These are phyloP conservation scores for Zosterops japonicus DNA, from an alignment of 2,113 vertebrate species.

Conservation along the genomic window DNA sequence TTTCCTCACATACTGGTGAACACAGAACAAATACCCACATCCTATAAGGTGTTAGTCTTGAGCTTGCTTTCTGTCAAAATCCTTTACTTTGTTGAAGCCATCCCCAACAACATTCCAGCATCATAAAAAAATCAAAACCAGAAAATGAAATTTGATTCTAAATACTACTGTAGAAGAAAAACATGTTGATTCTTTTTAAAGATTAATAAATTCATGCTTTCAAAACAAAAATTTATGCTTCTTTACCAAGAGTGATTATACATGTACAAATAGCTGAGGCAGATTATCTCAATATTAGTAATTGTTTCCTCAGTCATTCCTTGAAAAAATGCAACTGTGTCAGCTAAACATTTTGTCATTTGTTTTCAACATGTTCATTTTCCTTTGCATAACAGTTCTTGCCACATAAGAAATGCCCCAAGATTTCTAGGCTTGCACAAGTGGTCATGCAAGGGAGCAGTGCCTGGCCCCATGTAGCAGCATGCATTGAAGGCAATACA, in stretches of 20 bases:
- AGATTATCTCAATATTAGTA: conserved; percentile 2
- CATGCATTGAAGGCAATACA: not conserved
- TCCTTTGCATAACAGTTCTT: conserved; percentile 40
- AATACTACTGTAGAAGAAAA: not conserved
- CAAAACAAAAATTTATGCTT: not conserved
- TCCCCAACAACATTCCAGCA: not conserved
- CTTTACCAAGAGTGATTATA: not conserved
- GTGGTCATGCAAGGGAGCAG: conserved; percentile 10
- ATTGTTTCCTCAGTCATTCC: conserved; percentile 36
- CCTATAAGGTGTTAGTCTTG: not conserved
- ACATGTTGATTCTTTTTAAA: not conserved
- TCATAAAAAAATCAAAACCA: not conserved
- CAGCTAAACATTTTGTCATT: conserved; percentile 60
- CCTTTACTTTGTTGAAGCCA: not conserved
- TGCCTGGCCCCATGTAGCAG: not conserved
- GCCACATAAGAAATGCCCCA: conserved; percentile 36
- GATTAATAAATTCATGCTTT: not conserved
- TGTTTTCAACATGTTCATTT: conserved; percentile 34
- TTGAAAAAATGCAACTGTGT: conserved; percentile 31
- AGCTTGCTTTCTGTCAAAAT: not conserved
- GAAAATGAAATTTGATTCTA: not conserved
- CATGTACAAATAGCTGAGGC: not conserved
- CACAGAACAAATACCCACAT: not conserved
- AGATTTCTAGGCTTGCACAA: conserved; percentile 39
- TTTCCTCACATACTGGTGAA: not conserved